Evolutionary conservation across 2,888 invertebrate genomes (phyloP).

Genomic region (Lapara coniferarum): DNA sequence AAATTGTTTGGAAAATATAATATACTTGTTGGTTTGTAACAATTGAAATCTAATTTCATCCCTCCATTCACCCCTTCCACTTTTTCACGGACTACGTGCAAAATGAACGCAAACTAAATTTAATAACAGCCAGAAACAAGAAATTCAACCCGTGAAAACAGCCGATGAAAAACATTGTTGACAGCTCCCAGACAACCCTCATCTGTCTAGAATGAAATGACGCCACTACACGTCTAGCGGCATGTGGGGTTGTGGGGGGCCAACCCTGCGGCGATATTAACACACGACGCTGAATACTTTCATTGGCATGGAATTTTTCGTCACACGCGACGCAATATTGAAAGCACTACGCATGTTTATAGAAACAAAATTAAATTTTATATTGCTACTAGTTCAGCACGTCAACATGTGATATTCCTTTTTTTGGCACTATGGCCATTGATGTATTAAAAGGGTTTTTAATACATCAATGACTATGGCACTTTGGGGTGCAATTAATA

Average conservation of each 20-base stretch:
- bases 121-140: no score
- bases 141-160: neutral
- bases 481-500: no score
- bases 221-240: conserved; percentile 3
- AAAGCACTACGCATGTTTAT: conserved; percentile 22
- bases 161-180: neutral
- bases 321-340: conserved; percentile 34
- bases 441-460: neutral
- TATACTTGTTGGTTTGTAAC: no score
- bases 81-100: no score
- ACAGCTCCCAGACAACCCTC: conserved; percentile 9
- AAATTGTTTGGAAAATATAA: no score
- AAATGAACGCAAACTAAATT: no score
- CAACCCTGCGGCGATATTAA: conserved; percentile 41
- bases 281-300: conserved; percentile 42
- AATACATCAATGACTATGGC: no score
- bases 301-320: conserved; percentile 34
- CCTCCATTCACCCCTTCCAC: no score
- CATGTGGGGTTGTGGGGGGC: conserved; percentile 1
- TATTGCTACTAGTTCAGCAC: conserved; percentile 5
- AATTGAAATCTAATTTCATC: no score
- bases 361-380: conserved; percentile 10
- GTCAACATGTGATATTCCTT: neutral
- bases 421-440: neutral
- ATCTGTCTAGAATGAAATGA: conserved; percentile 23